phyloP scores from a whole-genome alignment of 2,113 vertebrate species.

The Sander lucioperca region DNA sequence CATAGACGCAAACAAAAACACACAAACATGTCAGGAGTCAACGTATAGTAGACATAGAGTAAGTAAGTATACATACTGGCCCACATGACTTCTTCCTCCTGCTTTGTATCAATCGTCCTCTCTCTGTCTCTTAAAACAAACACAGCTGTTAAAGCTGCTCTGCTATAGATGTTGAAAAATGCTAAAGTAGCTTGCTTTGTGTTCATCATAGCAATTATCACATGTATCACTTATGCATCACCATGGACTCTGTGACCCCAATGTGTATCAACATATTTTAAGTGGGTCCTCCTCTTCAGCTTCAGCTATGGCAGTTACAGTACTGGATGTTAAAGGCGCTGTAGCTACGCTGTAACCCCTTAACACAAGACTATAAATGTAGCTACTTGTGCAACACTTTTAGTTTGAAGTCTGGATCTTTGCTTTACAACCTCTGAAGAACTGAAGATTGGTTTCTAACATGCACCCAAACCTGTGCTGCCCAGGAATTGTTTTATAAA shows the following conservation, averaged over 20 bases:
- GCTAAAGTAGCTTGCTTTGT: not conserved
- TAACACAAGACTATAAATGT: not conserved
- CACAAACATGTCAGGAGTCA: constrained; percentile 33
- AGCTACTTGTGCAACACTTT: not conserved
- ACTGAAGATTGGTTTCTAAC: not conserved
- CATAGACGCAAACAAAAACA: constrained; percentile 54
- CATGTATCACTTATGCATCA: not conserved
- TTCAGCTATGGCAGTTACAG: not conserved
- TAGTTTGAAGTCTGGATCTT: not conserved
- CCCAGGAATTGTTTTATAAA: too few species aligned
- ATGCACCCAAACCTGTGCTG: too few species aligned
- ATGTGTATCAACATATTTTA: not conserved
- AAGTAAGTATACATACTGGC: not conserved
- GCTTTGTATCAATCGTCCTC: not conserved
- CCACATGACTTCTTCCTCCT: not conserved
- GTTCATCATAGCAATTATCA: not conserved
- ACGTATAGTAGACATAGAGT: constrained; percentile 8
- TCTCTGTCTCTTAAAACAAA: constrained; percentile 24
- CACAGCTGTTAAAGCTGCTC: constrained; percentile 37
- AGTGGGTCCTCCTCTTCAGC: not conserved
- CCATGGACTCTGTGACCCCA: not conserved
- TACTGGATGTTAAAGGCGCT: too few species aligned
- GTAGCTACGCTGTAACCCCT: too few species aligned
- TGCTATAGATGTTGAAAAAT: not conserved
- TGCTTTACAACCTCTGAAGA: not conserved